Evolutionary conservation across 2,797 vertebrate species (phyloP).

Genomic region (Synanceia verrucosa): DNA sequence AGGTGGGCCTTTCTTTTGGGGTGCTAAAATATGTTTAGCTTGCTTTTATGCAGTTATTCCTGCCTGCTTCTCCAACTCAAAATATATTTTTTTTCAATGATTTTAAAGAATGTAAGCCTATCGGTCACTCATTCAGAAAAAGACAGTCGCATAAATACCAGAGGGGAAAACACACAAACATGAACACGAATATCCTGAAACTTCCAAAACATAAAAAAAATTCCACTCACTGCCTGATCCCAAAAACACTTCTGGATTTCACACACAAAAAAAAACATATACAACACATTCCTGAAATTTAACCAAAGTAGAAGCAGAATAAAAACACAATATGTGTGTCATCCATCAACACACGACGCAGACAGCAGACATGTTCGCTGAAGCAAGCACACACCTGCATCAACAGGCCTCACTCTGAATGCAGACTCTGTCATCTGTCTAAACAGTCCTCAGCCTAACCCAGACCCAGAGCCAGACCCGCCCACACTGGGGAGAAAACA

Average conservation of each 20-base stretch:
- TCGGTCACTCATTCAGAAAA: not conserved
- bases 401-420: conserved; percentile 75
- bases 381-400: conserved; percentile 73
- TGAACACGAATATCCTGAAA: not conserved
- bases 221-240: not conserved
- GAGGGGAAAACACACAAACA: not conserved
- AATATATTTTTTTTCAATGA: not conserved
- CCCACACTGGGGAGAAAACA: conserved; percentile 59
- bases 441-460: conserved; percentile 70
- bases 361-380: conserved; percentile 33
- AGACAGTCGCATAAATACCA: not conserved
- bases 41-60: too few species aligned
- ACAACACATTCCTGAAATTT: not conserved
- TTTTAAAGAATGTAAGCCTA: not conserved
- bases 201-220: conserved; percentile 46
- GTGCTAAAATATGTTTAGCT: not conserved
- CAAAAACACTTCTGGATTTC: not conserved
- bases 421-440: conserved; percentile 72
- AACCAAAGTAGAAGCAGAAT: too few species aligned
- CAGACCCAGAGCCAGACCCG: conserved; percentile 56
- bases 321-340: not conserved
- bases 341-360: conserved; percentile 18
- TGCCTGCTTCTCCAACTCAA: not conserved
- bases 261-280: not conserved
- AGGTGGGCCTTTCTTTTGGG: not conserved